Evolutionary conservation across 2,888 invertebrate species (phyloP).

Genomic region (Dendrolimus pini): DNA sequence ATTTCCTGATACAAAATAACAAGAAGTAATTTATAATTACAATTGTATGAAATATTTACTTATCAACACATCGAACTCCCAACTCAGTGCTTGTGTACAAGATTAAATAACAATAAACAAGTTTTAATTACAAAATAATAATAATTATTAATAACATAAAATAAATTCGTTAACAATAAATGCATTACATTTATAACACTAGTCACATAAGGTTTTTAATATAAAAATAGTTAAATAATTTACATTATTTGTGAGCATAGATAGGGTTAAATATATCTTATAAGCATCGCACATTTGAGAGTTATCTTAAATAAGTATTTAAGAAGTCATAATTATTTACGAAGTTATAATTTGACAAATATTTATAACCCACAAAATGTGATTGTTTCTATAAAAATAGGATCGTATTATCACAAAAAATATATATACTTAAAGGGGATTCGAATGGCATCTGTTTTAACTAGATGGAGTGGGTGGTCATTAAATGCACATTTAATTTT

Average conservation of each 20-base stretch:
- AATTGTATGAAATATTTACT: slow-evolving; percentile 12
- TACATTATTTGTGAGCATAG: slow-evolving; percentile 9
- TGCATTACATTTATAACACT: slow-evolving; percentile 44
- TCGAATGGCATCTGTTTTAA: no score
- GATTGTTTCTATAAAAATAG: no score
- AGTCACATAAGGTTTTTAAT: slow-evolving; percentile 9
- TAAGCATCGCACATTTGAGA: slow-evolving; percentile 5
- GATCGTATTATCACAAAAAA: no score
- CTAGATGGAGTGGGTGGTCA: no score
- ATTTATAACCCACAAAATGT: neutral
- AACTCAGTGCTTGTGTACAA: neutral
- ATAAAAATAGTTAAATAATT: slow-evolving; percentile 9
- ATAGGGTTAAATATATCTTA: neutral
- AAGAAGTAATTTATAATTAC: slow-evolving; percentile 36
- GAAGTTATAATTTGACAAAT: neutral
- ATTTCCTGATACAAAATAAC: neutral
- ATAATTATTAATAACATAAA: slow-evolving; percentile 40
- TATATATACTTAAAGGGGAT: no score
- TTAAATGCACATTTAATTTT: no score
- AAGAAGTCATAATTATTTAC: neutral
- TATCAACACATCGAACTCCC: neutral
- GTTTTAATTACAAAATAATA: slow-evolving; percentile 9
- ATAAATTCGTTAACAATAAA: slow-evolving; percentile 73
- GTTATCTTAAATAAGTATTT: neutral
- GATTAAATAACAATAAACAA: slow-evolving; percentile 1